Base-by-base conservation (phyloP, 2,113 vertebrate species). In the Sterna hirundo region DNA sequence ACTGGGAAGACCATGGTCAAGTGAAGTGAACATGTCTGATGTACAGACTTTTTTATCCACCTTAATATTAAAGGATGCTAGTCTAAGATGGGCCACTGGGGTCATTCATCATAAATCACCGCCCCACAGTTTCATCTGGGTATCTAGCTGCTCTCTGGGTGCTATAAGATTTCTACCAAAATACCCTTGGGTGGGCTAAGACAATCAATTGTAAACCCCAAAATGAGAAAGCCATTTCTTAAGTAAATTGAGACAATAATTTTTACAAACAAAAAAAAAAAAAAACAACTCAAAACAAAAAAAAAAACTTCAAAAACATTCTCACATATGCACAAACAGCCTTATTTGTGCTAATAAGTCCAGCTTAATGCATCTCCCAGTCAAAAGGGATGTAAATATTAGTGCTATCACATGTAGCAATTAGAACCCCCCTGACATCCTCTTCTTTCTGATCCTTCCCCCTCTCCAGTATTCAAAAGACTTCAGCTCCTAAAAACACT, bases 351-450 rank as follows among this genome's bases (percentile, higher is more conserved):
- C 54, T 86, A 87, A 83, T n/a, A 71, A 83, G 57, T 66, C 49
- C n/a, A 58, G 29, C 11, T 92, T 57, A 68, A 52, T 57, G n/a
- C 46, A 65, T n/a, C 17, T 51, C 54, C 30, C 75, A 66, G 57
- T 80, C 62, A 78, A 84, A 92, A 92, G 47, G 16, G 27, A 57
- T 74, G 49, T 47, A 74, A 65, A 38, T 83, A 82, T 68, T 65
- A 79, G 27, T 77, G 25, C 19, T 85, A 49, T 80, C 10, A 2
- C 40, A 44, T 38, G 51, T n/a, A 91, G 27, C 58, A 91, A 90
- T 94, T 92, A 93, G 62, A 92, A 90, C 27, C 13, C 49, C n/a
- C 65, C 40, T 82, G 83, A 85, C 69, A 88, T 92, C 61, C 77
- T 86, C 58, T 90, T 81, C 87, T 74, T 82, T 55, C 38, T 83